Evolutionary conservation across 2,113 vertebrate species (phyloP).

Genomic region (Murina feae): DNA sequence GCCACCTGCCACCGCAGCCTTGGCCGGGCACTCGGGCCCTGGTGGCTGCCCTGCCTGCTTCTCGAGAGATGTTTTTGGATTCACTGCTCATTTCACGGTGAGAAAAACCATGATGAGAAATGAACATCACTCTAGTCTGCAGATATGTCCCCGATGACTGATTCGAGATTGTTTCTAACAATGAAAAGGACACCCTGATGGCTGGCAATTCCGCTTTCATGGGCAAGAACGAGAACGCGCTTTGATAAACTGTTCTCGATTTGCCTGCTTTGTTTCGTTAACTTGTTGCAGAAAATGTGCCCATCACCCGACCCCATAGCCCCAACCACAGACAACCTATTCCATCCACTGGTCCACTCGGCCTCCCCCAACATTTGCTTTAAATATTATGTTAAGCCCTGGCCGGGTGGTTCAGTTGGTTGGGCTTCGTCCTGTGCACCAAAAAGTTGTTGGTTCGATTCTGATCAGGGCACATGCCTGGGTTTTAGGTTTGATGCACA

Average conservation of each 20-base stretch:
- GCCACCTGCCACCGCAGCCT: neutral
- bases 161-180: neutral
- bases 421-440: too few species aligned
- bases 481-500: too few species aligned
- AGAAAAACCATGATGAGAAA: neutral
- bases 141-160: accelerated
- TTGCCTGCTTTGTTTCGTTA: neutral
- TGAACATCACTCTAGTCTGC: accelerated
- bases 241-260: accelerated
- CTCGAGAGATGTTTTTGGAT: accelerated
- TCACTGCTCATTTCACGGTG: accelerated
- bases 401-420: too few species aligned
- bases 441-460: too few species aligned
- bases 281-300: neutral
- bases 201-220: neutral
- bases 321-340: accelerated
- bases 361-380: accelerated
- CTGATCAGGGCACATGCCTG: too few species aligned
- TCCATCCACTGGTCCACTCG: neutral
- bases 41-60: accelerated
- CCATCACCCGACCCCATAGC: accelerated
- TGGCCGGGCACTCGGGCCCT: accelerated
- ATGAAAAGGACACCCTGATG: neutral
- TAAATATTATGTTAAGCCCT: neutral
- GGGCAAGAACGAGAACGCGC: neutral